Evolutionary conservation across 2,113 vertebrate species (phyloP), one percentile per base, ranked within the genome.

Genomic region (Formicarius rufipectus): DNA sequence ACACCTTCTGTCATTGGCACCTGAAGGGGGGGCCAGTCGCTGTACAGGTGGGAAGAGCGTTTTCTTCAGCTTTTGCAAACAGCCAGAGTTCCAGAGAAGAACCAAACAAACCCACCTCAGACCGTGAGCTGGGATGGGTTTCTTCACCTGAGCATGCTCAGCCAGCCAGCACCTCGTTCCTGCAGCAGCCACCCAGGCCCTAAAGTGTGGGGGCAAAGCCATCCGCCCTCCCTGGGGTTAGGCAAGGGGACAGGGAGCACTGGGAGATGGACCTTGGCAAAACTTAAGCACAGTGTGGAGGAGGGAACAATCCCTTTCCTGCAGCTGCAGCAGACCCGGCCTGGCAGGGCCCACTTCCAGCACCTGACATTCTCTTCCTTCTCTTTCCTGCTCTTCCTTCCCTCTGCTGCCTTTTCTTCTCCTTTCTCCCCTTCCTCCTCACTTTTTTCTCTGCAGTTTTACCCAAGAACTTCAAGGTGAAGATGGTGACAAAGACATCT

Each of bases 381-480:
- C 67, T 94, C 79, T 93, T 96, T 86, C 72, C 62, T 89, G 23
- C 76, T 93, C 89, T 84, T 96, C 92, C 93, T 94, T 89, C 89
- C 73, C 35, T 77, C 73, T 79, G 91, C 93, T 96, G 89, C 91
- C 95, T 97, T 96, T 84, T 95, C 93, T 83, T 77, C 82, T 89
- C 84, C 86, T 68, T 84, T 87, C 66, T 69, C 89, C 37, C 79
- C 84, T 94, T 95, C 95, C 95, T 95, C 95, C 77, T 94, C 93
- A 39, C 96, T 96, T 94, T 84, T 91, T 95, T 96, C 83, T 95
- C 91, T 4, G 71, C 98, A 99, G 99, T 99, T 98, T 99, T 99
- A 8, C 99, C 99, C 74, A 99, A 99, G 97, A 99, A 99, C 98
- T 99, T 99, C 97, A 99, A 98, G 58, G 99, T 99, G 87, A 99